Evolutionary conservation across 2,113 vertebrate species (phyloP), one percentile per base, ranked within the genome.

Genomic region (Sinocyclocheilus anophthalmus): DNA sequence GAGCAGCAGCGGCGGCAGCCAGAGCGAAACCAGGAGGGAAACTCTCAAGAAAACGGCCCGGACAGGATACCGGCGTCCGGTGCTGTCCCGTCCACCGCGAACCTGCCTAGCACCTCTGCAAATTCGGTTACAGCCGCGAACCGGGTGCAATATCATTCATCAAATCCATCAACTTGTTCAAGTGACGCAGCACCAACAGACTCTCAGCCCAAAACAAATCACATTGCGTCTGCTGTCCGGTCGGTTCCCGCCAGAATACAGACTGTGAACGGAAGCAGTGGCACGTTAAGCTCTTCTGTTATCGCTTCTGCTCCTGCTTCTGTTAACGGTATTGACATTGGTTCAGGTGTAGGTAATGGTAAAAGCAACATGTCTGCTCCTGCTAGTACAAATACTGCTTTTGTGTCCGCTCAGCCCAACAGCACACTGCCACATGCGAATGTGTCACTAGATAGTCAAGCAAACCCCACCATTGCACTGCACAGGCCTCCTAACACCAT

Each of bases 1-100:
- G 94, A 95, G 92, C 94, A 94, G 91, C 94, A 94, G 94, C 95
- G 92, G 94, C 95, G 92, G 84, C 89, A 95, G 94, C 92, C 93
- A 92, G 92, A 92, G 80, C 89, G 91, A 91, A 94, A 79, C 85
- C 93, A 88, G 91, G 92, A 94, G 90, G 88, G 90, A 85, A 93
- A 93, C 91, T 93, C 91, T 37, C 94, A 93, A 85, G 92, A 92
- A 88, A 91, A 84, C 61, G 91, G 91, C 87, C 88, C 91, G 85
- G 93, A 93, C 84, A 93, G 92, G 93, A 91, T 91, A 30, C 89
- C 92, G 50, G 87, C 91, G 12, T 72, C 92, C 82, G 89, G 86
- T 84, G 90, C 92, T 8, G 48, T 86, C 69, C 78, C 89, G 72
- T 81, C 92, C 83, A 76, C 92, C 55, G 88, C 78, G 53, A 92